Conservation (phyloP, 2,797 vertebrate genomes). For the Dromococcyx pavoninus region DNA sequence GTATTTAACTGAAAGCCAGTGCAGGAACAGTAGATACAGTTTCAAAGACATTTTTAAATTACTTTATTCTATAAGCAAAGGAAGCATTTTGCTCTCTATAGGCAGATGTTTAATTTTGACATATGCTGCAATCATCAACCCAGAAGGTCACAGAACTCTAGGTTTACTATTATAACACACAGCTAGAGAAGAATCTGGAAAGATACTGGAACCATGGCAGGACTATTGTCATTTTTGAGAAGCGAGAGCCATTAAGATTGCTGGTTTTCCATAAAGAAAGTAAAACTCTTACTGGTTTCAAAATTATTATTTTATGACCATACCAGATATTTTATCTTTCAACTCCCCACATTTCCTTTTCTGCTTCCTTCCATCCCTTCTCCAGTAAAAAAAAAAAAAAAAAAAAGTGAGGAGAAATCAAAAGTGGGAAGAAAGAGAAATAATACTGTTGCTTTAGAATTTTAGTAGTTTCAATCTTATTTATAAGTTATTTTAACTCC, state of each 20-base stretch:
- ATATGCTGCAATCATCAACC: neutral
- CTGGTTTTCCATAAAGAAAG: neutral
- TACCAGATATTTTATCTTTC: neutral
- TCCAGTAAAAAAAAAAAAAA: neutral
- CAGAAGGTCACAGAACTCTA: neutral
- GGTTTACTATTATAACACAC: neutral
- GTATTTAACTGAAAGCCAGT: neutral
- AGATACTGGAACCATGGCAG: neutral
- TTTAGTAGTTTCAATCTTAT: neutral
- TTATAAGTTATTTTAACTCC: neutral
- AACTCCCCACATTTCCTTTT: neutral
- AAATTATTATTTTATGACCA: neutral
- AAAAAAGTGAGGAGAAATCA: too few relatives aligned
- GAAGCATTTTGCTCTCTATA: neutral
- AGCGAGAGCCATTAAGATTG: neutral
- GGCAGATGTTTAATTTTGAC: neutral
- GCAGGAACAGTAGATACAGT: neutral
- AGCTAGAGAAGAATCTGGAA: neutral
- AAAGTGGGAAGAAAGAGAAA: neutral
- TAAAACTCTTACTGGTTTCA: neutral
- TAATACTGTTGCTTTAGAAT: neutral
- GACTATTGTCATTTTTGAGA: neutral
- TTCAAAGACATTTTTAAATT: neutral
- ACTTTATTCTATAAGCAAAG: neutral
- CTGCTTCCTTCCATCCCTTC: neutral